Evolutionary conservation across 2,113 vertebrate species (phyloP), one percentile per base, ranked within the genome.

Genomic region (Callaeas wilsoni): DNA sequence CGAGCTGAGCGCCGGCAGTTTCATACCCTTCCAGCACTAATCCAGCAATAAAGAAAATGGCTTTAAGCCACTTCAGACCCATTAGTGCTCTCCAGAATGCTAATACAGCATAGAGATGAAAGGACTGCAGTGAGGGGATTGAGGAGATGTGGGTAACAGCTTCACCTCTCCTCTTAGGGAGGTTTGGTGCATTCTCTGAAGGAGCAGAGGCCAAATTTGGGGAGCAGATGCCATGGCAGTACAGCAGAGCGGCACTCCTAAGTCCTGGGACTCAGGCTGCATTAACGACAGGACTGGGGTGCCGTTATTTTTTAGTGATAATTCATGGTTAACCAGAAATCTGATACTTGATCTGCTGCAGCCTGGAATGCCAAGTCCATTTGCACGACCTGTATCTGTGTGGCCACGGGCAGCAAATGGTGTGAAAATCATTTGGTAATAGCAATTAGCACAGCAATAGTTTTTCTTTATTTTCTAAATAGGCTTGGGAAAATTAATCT

Each of bases 1-100:
- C 3, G 37, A 50, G 52, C 84, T 0, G 2, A 88, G n/a, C 2
- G 1, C 85, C 0, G 3, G 71, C 84, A 74, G 59, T 71, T 88
- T 86, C 60, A 2, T 30, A 20, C 46, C 62, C 79, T 71, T 60
- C 59, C 73, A 63, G 64, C 77, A 32, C 64, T 91, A 78, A 86
- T 86, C 71, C 65, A 55, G 83, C 88, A 56, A 76, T 84, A 71
- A 81, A 80, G 73, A 77, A 90, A 87, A 76, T 53, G 63, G 44
- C 76, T 96, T 57, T 59, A 39, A 82, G 62, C 88, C 90, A 90
- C 93, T 97, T 92, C 88, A 96, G 69, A 52, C 60, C 90, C 46
- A 5, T 92, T 69, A 77, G 56, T 74, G 15, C 64, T 78, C 76
- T 73, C 56, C 49, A 63, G 71, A 84, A 90, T 77, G 80, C 56